These are phyloP conservation scores for Prionchulus punctatus DNA, from an alignment of 2,888 invertebrate genomes.

Conservation along the genomic window DNA sequence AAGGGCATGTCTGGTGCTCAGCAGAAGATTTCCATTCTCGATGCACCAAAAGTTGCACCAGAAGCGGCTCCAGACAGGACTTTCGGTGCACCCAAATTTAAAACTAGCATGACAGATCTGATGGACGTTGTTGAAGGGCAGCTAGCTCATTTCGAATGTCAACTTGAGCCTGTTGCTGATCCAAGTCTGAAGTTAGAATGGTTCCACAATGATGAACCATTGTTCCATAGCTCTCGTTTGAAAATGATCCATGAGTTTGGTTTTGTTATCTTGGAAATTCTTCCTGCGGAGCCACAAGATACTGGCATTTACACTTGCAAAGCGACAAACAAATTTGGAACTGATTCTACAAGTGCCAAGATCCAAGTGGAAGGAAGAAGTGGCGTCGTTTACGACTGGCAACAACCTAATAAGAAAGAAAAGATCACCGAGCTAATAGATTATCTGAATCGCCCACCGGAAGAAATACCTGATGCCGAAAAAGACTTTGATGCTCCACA, in stretches of 20 bases:
- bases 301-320: conserved; percentile 70
- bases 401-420: conserved; percentile 40
- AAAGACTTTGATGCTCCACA: conserved; percentile 47
- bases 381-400: conserved; percentile 29
- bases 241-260: conserved; percentile 87
- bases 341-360: conserved; percentile 70
- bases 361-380: conserved; percentile 17
- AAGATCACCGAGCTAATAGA: conserved; percentile 82
- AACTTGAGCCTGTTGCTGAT: conserved; percentile 79
- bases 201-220: conserved; percentile 62
- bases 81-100: conserved; percentile 61
- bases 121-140: conserved; percentile 79
- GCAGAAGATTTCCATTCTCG: conserved; percentile 62
- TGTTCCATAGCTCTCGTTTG: conserved; percentile 48
- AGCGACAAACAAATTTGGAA: conserved; percentile 77
- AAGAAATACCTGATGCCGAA: conserved; percentile 7
- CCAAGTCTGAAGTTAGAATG: conserved; percentile 51
- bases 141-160: conserved; percentile 86
- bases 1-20: conserved; percentile 73
- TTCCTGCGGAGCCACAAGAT: conserved; percentile 71
- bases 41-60: conserved; percentile 42
- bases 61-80: conserved; percentile 47
- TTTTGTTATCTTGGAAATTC: conserved; percentile 73
- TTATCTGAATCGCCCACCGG: conserved; percentile 51
- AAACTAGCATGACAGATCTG: conserved; percentile 65